Evolutionary conservation across 2,113 vertebrate species (phyloP), one percentile per base, ranked within the genome.

Genomic region (Cottus gobio): DNA sequence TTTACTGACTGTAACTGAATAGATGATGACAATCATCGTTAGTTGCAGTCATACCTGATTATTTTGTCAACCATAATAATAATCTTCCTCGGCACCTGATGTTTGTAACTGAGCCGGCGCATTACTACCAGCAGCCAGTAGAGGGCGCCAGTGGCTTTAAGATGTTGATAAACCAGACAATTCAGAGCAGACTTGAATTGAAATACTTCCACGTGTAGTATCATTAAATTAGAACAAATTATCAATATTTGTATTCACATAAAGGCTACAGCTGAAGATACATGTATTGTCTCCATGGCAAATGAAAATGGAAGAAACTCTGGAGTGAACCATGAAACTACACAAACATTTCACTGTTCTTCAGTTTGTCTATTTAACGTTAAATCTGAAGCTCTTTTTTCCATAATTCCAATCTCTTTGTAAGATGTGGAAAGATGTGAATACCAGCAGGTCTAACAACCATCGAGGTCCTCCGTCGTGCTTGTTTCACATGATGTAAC

Each of bases 131-230:
- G 18, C 15, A 13, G 77, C 69, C 92, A 87, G 75, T 79, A 93
- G 91, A 84, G 68, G 85, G 88, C 52, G 78, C 85, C 85, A 90
- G 65, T 58, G 84, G 28, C 77, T 80, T 70, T 54, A 24, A 60
- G 5, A 75, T 83, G 68, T 20, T 1, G 0, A 56, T 28, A n/a
- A 62, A 39, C 7, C 20, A 46, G 36, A 77, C 37, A n/a, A 46
- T 66, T 67, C 7, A 57, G 6, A 66, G 44, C 56, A 48, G 4
- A 48, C 7, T 12, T 7, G 0, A 54, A 69, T 10, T 69, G 20
- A 9, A 13, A 2, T 54, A 54, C 52, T 54, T 54, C 48, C n/a
- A 31, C 28, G 9, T 58, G 28, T 58, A 31, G 57, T 18, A 56
- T 34, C 8, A 24, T 24, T 54, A n/a, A 42, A 28, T 57, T 48